phyloP scores from a whole-genome alignment of 2,797 vertebrate species.

The Odontamblyopus lacepedii region DNA sequence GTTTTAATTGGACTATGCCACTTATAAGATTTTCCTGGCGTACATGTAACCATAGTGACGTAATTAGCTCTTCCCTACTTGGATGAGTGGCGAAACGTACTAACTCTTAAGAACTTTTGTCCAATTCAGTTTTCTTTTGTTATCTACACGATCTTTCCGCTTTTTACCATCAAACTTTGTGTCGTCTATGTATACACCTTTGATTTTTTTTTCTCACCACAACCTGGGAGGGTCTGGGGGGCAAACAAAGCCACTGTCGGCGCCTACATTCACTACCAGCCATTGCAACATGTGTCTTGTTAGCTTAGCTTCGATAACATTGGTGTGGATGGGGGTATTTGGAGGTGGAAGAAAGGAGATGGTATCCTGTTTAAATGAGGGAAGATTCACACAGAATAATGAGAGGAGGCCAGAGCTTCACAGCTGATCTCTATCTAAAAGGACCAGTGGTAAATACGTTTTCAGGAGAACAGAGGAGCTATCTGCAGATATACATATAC shows the following conservation, averaged over 20 bases:
- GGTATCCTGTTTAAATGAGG: conserved; percentile 83
- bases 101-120: no score
- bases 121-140: no score
- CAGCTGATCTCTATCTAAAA: conserved; percentile 82
- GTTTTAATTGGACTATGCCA: no score
- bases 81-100: no score
- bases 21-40: no score
- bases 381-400: conserved; percentile 83
- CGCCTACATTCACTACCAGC: conserved; percentile 70
- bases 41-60: no score
- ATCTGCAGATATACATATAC: conserved; percentile 85
- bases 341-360: conserved; percentile 80
- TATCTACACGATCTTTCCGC: neutral
- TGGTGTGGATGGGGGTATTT: conserved; percentile 77
- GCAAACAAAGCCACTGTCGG: conserved; percentile 75
- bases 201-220: conserved; percentile 32
- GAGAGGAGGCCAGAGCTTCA: conserved; percentile 79
- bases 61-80: no score
- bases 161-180: conserved; percentile 39
- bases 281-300: conserved; percentile 75
- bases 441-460: conserved; percentile 79
- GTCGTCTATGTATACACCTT: conserved; percentile 55
- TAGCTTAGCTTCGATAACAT: conserved; percentile 68
- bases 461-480: conserved; percentile 73
- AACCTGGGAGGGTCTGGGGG: conserved; percentile 61